These are phyloP conservation scores for Colius striatus DNA, from an alignment of 2,113 vertebrate species.

Conservation along the genomic window DNA sequence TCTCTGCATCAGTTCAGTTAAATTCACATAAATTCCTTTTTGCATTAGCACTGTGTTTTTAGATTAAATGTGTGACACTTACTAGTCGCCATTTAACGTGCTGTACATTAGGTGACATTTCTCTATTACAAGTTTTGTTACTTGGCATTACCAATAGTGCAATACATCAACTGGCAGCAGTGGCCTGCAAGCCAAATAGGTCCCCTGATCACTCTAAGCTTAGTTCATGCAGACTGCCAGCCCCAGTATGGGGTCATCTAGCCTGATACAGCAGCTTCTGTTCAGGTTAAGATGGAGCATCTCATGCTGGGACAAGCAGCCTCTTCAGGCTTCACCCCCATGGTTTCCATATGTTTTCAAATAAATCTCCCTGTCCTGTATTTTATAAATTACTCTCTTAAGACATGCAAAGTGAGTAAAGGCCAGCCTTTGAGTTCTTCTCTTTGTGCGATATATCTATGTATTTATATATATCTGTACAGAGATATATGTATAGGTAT, in stretches of 20 bases:
- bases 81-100: neutral
- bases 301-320: slow-evolving; percentile 35
- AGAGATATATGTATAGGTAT: neutral
- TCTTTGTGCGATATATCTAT: neutral
- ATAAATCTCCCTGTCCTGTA: slow-evolving; percentile 8
- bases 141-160: neutral
- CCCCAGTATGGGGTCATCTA: neutral
- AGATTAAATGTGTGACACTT: neutral
- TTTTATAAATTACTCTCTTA: slow-evolving; percentile 37
- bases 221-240: neutral
- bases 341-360: slow-evolving; percentile 40
- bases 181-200: accelerated
- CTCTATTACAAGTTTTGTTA: neutral
- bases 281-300: neutral
- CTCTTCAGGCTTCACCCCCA: slow-evolving; percentile 4
- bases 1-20: neutral
- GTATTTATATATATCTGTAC: neutral
- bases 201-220: neutral
- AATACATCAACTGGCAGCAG: neutral
- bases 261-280: slow-evolving; percentile 27
- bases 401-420: neutral
- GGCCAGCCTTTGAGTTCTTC: neutral
- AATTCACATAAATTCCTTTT: neutral
- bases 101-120: neutral
- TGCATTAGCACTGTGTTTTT: neutral